Evolutionary conservation across 2,888 invertebrate species (phyloP).

Genomic region (Microchrysa polita): DNA sequence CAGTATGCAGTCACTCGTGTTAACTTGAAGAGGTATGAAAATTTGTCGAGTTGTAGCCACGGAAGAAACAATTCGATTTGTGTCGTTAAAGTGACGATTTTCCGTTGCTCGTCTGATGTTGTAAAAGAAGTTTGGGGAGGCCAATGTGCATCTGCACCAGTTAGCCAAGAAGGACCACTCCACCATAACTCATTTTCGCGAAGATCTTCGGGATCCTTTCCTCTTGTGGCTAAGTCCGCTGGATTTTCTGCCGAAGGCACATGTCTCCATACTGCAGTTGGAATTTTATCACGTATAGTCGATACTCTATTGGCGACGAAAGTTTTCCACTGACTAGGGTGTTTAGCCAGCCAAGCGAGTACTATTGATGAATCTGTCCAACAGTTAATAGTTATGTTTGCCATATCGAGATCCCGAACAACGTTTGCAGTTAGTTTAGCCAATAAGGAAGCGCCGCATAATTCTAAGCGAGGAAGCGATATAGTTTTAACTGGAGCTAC

Average conservation of each 20-base stretch:
- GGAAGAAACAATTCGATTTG: too few species aligned
- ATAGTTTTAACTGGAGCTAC: too few species aligned
- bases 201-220: too few species aligned
- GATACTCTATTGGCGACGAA: constrained; percentile 17
- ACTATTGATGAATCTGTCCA: neutral
- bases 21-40: neutral
- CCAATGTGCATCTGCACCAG: too few species aligned
- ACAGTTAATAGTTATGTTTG: neutral
- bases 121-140: too few species aligned
- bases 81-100: too few species aligned
- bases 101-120: too few species aligned
- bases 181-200: too few species aligned
- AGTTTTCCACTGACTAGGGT: neutral
- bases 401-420: neutral
- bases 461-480: constrained; percentile 7
- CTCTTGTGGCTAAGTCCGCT: neutral
- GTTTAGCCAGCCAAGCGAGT: constrained; percentile 8
- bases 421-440: neutral
- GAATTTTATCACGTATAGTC: too few species aligned
- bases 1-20: too few species aligned
- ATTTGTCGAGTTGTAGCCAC: neutral
- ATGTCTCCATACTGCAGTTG: neutral
- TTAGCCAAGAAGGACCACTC: too few species aligned
- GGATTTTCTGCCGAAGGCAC: neutral
- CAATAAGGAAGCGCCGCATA: neutral